phyloP scores from a whole-genome alignment of 2,113 vertebrate genomes.

The Proterorhinus semilunaris region DNA sequence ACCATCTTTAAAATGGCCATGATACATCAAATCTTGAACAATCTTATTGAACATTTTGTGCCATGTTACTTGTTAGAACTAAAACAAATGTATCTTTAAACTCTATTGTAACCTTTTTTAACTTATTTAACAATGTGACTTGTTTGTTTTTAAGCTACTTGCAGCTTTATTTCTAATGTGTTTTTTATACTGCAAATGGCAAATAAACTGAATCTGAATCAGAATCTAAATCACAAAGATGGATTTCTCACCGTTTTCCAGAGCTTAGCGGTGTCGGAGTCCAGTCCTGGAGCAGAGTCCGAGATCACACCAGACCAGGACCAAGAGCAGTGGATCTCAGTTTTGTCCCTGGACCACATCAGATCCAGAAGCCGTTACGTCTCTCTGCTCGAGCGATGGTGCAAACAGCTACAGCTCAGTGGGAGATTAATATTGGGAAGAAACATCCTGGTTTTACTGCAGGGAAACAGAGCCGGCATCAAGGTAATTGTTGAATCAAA shows the following conservation, averaged over 20 bases:
- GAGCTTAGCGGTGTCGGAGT: conserved; percentile 21
- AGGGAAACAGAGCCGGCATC: conserved; percentile 35
- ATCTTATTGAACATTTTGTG: too few relatives aligned
- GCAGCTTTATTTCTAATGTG: too few relatives aligned
- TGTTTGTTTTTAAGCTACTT: too few relatives aligned
- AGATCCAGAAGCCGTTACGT: conserved; percentile 41
- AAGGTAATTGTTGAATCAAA: conserved; percentile 32
- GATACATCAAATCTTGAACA: too few relatives aligned
- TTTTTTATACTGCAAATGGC: too few relatives aligned
- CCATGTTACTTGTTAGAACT: too few relatives aligned
- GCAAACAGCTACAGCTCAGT: conserved; percentile 43
- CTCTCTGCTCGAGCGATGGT: conserved; percentile 45
- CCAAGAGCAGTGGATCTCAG: conserved; percentile 35
- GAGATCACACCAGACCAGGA: not conserved
- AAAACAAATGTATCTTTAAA: too few relatives aligned
- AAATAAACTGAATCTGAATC: too few relatives aligned
- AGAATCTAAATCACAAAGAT: not conserved
- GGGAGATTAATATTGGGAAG: conserved; percentile 40
- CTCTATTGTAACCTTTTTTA: too few relatives aligned
- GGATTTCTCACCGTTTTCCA: not conserved
- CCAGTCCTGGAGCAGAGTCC: not conserved
- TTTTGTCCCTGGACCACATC: conserved; percentile 50
- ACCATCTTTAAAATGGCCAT: too few relatives aligned
- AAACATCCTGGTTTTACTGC: conserved; percentile 42
- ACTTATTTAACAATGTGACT: too few relatives aligned